Percentiles rank a stretch among this genome's conserved stretches.
Evolutionary conservation across 1,140 invertebrate genomes (phyloP).

Genomic region (Melanaphis sacchari): DNA sequence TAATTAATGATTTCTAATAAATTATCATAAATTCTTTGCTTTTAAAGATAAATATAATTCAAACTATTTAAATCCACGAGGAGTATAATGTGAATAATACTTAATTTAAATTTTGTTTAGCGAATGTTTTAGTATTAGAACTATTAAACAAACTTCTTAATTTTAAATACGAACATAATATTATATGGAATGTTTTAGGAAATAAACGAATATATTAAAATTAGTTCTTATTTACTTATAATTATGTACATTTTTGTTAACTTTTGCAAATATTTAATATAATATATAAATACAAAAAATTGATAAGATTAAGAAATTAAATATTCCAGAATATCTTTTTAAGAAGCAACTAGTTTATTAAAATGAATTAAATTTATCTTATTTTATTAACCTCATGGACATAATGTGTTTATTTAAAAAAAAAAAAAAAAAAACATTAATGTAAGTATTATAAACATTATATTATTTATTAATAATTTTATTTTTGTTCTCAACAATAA

Average conservation of each 20-base stretch:
- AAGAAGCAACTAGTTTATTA: no score
- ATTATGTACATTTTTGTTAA: neutral
- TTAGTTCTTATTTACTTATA: no score
- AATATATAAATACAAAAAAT: neutral
- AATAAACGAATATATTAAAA: no score
- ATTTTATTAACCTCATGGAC: no score
- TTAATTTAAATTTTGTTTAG: neutral
- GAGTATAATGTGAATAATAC: neutral
- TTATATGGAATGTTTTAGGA: no score
- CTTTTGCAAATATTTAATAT: neutral
- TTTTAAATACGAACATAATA: neutral
- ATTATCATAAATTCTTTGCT: neutral
- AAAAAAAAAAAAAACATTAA: no score
- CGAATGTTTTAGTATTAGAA: neutral
- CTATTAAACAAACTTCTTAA: neutral
- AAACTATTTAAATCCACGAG: neutral
- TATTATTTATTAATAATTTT: neutral
- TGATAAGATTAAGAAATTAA: neutral
- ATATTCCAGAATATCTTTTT: neutral
- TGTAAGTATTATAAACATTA: neutral
- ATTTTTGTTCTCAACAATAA: neutral
- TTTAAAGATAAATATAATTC: neutral
- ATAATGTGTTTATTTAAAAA: no score
- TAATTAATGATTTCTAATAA: neutral
- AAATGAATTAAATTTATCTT: no score